phyloP scores from a whole-genome alignment of 2,888 invertebrate species.

The Petrolisthes manimaculis region DNA sequence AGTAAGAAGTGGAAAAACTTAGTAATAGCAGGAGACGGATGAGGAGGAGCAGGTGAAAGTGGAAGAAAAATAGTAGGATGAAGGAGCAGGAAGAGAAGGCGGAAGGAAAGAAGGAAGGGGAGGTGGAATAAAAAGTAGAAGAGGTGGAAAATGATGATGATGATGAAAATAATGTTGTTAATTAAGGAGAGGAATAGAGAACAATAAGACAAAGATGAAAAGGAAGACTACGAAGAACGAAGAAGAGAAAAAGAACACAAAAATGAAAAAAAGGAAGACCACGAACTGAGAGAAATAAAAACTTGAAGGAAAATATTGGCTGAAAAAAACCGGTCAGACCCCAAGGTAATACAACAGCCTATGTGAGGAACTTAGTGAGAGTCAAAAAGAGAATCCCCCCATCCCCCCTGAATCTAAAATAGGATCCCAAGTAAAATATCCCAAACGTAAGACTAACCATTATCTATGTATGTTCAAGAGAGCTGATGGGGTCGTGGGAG shows the following conservation, averaged over 20 bases:
- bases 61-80: neutral
- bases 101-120: no score
- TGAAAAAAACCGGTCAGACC: neutral
- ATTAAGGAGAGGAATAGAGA: no score
- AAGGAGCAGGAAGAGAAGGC: neutral
- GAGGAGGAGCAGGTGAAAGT: neutral
- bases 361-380: no score
- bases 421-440: neutral
- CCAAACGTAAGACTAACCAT: slow-evolving; percentile 38
- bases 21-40: neutral
- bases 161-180: no score
- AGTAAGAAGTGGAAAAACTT: no score
- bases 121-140: no score
- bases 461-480: slow-evolving; percentile 35
- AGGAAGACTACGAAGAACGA: neutral
- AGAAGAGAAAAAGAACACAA: neutral
- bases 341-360: no score
- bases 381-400: no score
- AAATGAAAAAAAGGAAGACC: neutral
- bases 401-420: no score
- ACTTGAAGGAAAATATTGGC: neutral
- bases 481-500: neutral
- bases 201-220: neutral
- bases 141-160: no score
- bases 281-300: neutral